Conservation (phyloP, 1,140 invertebrate species). For the Calephelis virginiensis region DNA sequence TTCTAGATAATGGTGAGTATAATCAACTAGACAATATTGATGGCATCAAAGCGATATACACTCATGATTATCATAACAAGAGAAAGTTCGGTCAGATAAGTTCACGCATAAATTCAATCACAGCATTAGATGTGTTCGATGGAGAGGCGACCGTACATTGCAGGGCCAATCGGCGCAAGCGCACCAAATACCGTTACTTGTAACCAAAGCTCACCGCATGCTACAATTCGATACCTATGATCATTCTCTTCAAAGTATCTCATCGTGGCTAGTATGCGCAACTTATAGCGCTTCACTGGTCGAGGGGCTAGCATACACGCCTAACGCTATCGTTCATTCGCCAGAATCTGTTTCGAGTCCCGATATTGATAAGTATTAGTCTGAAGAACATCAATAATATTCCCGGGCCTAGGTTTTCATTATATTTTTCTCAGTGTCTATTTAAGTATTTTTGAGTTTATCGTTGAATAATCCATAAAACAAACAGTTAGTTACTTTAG, state of each 20-base stretch:
- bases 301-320: too few species aligned
- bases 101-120: constrained; percentile 68
- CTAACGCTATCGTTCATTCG: too few species aligned
- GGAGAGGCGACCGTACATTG: constrained; percentile 52
- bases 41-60: constrained; percentile 54
- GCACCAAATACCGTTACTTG: constrained; percentile 57
- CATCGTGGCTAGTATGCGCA: not conserved
- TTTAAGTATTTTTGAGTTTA: too few species aligned
- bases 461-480: too few species aligned
- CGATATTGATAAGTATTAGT: too few species aligned
- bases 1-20: constrained; percentile 33
- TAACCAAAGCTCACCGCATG: constrained; percentile 35
- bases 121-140: constrained; percentile 69
- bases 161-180: constrained; percentile 54
- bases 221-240: constrained; percentile 9
- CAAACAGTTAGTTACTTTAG: too few species aligned
- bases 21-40: constrained; percentile 30
- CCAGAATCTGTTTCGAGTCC: too few species aligned
- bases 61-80: constrained; percentile 55
- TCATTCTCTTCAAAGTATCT: constrained; percentile 14
- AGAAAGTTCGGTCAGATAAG: constrained; percentile 62
- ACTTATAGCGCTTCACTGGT: too few species aligned
- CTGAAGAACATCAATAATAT: too few species aligned
- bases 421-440: too few species aligned
- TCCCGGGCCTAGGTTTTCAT: too few species aligned